Percentiles rank a stretch among this genome's conserved stretches.
These are phyloP conservation scores for Decapterus maruadsi DNA, from an alignment of 2,797 vertebrate genomes.

Conservation along the genomic window DNA sequence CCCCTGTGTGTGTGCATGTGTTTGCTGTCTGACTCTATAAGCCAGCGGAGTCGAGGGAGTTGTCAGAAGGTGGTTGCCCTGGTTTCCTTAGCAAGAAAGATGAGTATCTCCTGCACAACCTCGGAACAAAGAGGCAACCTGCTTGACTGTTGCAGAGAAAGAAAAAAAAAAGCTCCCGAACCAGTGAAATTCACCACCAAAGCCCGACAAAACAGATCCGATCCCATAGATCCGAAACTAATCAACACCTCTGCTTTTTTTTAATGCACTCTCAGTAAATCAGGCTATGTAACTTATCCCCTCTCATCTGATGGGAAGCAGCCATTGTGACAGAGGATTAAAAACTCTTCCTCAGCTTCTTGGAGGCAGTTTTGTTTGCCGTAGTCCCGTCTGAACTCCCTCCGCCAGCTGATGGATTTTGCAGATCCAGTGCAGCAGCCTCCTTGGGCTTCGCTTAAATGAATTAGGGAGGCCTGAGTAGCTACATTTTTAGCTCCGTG, in stretches of 20 bases:
- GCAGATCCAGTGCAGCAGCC: constrained; percentile 56
- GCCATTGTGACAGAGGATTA: constrained; percentile 54
- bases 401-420: constrained; percentile 76
- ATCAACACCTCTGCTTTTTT: constrained; percentile 29
- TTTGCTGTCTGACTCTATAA: constrained; percentile 73
- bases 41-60: constrained; percentile 74
- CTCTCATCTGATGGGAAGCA: constrained; percentile 42
- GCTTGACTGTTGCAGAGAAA: constrained; percentile 41
- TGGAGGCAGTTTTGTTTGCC: constrained; percentile 53
- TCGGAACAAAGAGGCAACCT: constrained; percentile 60
- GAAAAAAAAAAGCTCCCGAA: constrained; percentile 32
- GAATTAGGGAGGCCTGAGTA: constrained; percentile 79
- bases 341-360: constrained; percentile 50
- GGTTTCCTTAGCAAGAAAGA: constrained; percentile 77
- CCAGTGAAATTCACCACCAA: constrained; percentile 21
- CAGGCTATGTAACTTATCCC: constrained; percentile 28
- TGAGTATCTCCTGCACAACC: constrained; percentile 63
- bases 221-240: constrained; percentile 27
- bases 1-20: constrained; percentile 62
- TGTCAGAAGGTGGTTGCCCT: constrained; percentile 79
- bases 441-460: constrained; percentile 77
- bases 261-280: constrained; percentile 24
- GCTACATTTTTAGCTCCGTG: constrained; percentile 73
- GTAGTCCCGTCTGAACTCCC: constrained; percentile 54
- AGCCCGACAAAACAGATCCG: constrained; percentile 17